Evolutionary conservation across 2,888 invertebrate species (phyloP).

Genomic region (Caradrina kadenii): DNA sequence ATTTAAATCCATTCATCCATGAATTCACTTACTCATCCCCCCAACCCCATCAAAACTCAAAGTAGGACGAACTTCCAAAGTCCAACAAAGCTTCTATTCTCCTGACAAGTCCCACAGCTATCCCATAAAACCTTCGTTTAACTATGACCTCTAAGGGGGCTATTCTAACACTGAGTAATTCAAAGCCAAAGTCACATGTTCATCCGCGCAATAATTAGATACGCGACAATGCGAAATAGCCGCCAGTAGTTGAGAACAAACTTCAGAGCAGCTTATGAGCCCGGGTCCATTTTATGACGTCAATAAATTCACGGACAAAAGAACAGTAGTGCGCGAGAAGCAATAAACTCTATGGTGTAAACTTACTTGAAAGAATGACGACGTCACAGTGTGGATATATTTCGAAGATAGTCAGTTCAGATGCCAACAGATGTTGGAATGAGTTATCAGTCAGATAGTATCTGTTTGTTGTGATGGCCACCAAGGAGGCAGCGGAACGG

Average conservation of each 20-base stretch:
- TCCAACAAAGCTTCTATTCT: not conserved
- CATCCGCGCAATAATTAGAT: slow-evolving; percentile 35
- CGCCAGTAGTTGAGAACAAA: slow-evolving; percentile 57
- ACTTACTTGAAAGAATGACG: slow-evolving; percentile 47
- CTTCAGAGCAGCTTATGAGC: slow-evolving; percentile 51
- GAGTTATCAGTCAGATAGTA: not conserved
- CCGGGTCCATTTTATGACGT: slow-evolving; percentile 54
- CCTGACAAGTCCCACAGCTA: slow-evolving; percentile 13
- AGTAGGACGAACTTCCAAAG: not conserved
- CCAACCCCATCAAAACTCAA: too few species aligned
- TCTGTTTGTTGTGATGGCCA: not conserved
- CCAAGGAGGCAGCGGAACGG: too few species aligned
- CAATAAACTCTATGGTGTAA: slow-evolving; percentile 57
- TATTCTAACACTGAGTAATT: not conserved
- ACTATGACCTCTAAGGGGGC: not conserved
- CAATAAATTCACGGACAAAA: slow-evolving; percentile 63
- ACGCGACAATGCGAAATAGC: slow-evolving; percentile 45
- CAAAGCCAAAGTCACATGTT: slow-evolving; percentile 16
- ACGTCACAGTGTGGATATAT: slow-evolving; percentile 12
- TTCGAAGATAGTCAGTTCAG: not conserved
- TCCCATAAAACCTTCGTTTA: not conserved
- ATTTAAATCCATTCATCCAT: too few species aligned
- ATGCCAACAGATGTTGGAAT: slow-evolving; percentile 8
- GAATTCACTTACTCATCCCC: too few species aligned
- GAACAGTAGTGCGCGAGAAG: slow-evolving; percentile 44